Evolutionary conservation across 2,888 invertebrate species (phyloP), one percentile per base, ranked within the genome.

Genomic region (Pristionchus maxplancki): DNA sequence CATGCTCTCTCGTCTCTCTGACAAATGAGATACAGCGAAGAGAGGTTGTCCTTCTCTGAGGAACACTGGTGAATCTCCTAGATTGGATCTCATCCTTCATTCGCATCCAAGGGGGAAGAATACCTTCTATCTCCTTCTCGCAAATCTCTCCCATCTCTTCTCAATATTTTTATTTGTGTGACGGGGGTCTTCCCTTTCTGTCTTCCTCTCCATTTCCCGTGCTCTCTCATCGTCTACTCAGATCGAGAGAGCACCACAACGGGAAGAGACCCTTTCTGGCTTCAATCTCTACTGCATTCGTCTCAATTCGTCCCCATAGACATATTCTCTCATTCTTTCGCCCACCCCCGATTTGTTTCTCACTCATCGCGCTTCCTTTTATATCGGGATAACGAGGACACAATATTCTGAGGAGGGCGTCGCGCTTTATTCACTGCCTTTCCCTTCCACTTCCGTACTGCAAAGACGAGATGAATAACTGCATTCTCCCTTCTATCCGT

Each of bases 321-420:
- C 40, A 81, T 28, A 81, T 48, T 81, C 81, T 0, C 40, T 71
- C 71, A 71, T 37, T 71, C 71, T 71, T n/a, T n/a, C 1, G 24
- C 37, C 81, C 81, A n/a, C 81, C 81, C 40, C 40, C 81, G 44
- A 40, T 81, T 48, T 81, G 44, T 81, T 48, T 81, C 81, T 15
- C 81, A 44, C 28, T 81, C 81, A 40, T 74, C 40, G n/a, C 40
- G 40, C 81, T 81, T 48, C 48, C 81, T 40, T 48, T 81, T 40
- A n/a, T 48, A 44, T 6, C 44, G 44, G 44, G 44, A 9, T 44
- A 6, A 44, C 11, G 8, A 44, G 8, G 6, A 11, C 44, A 44
- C 6, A 44, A 44, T 44, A n/a, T n/a, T n/a, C n/a, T n/a, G 44
- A 44, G 44, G 44, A 44, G 44, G 11, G 6, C 44, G 44, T 44